phyloP scores from a whole-genome alignment of 2,797 vertebrate genomes.

The Merluccius polli region DNA sequence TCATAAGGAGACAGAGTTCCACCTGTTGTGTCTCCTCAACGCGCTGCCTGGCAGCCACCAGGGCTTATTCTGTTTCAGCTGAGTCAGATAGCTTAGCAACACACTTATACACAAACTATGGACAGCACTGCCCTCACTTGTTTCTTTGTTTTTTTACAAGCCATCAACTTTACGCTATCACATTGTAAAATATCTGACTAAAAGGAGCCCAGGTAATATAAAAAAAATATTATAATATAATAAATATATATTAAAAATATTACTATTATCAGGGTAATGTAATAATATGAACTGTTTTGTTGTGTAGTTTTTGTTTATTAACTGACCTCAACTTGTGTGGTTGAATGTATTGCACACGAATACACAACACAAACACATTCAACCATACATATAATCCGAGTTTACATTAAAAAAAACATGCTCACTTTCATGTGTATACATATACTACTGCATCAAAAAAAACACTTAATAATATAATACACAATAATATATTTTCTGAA shows the following conservation, averaged over 20 bases:
- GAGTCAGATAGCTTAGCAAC: constrained; percentile 45
- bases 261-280: background rate
- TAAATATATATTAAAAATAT: background rate
- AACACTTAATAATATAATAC: too few relatives aligned
- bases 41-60: constrained; percentile 27
- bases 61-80: constrained; percentile 47
- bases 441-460: too few relatives aligned
- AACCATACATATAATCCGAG: too few relatives aligned
- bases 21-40: constrained; percentile 55
- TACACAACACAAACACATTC: too few relatives aligned
- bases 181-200: background rate
- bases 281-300: background rate
- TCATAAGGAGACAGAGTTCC: constrained; percentile 8
- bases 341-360: too few relatives aligned
- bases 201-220: background rate
- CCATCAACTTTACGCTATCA: too few relatives aligned
- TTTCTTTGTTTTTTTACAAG: background rate
- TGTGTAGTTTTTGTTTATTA: too few relatives aligned
- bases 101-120: constrained; percentile 4
- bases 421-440: too few relatives aligned
- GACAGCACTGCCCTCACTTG: background rate
- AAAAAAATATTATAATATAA: background rate
- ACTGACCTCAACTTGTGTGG: too few relatives aligned
- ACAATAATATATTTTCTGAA: too few relatives aligned
- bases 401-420: too few relatives aligned